Conservation (phyloP, 2,113 vertebrate species). For the Bufo gargarizans region DNA sequence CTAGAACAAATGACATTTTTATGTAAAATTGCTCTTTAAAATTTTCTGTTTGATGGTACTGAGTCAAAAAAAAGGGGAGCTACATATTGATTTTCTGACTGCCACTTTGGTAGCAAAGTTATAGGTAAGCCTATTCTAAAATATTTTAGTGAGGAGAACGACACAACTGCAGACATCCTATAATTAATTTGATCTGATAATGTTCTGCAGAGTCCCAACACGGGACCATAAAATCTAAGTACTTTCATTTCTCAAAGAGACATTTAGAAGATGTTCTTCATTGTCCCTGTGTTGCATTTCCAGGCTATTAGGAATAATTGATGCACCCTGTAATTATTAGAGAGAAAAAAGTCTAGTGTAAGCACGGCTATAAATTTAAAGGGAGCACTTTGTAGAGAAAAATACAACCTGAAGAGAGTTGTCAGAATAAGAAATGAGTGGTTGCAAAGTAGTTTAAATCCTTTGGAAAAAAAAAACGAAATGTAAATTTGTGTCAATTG, state of each 20-base stretch:
- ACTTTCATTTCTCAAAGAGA: constrained; percentile 46
- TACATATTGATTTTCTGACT: constrained; percentile 9
- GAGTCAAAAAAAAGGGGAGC: background rate
- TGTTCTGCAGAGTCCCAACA: constrained; percentile 22
- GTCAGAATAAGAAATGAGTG: background rate
- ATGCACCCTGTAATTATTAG: constrained; percentile 20
- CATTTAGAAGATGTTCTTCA: constrained; percentile 40
- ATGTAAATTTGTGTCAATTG: background rate
- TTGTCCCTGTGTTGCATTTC: constrained; percentile 15
- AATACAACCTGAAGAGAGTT: background rate
- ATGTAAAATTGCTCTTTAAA: background rate
- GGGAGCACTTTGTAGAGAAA: background rate
- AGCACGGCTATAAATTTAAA: background rate
- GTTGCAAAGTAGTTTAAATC: no score
- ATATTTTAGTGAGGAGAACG: constrained; percentile 15
- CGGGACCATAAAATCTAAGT: constrained; percentile 46
- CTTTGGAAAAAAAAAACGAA: background rate
- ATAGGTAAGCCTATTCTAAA: background rate
- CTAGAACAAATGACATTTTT: background rate
- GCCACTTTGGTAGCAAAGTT: constrained; percentile 6
- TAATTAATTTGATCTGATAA: constrained; percentile 52
- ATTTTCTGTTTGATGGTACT: background rate
- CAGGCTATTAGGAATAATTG: constrained; percentile 50
- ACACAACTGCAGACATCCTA: constrained; percentile 2
- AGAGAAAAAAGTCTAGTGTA: background rate